Conservation (phyloP, 23 tunicate species). For the Botrylloides violaceus region DNA sequence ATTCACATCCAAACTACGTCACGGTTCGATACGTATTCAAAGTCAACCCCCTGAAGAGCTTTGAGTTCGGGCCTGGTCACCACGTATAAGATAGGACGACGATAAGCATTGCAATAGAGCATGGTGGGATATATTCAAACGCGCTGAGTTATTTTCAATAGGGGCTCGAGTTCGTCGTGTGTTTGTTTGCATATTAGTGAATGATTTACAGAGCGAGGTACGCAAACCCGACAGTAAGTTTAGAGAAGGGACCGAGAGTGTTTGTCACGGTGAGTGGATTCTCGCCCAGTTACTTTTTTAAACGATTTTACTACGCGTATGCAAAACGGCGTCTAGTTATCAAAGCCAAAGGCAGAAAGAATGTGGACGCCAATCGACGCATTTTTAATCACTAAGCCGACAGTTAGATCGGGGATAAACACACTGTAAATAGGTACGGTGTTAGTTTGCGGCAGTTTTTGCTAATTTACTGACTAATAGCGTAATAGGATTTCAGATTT, state of each 20-base stretch:
- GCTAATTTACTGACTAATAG: too few relatives aligned
- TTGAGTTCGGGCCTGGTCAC: not conserved
- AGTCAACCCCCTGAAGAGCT: not conserved
- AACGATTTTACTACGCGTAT: not conserved
- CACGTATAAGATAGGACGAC: too few relatives aligned
- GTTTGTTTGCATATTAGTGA: not conserved
- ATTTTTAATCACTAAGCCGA: too few relatives aligned
- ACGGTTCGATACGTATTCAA: not conserved
- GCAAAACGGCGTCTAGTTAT: not conserved
- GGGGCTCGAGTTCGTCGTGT: not conserved
- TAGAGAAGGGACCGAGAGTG: not conserved
- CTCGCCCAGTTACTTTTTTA: not conserved
- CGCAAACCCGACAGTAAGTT: not conserved
- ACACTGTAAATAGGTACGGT: too few relatives aligned
- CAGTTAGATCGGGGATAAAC: too few relatives aligned
- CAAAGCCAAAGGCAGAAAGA: too few relatives aligned
- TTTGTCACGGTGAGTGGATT: not conserved
- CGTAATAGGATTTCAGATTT: too few relatives aligned
- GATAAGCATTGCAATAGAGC: too few relatives aligned
- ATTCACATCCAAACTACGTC: not conserved
- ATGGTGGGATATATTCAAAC: too few relatives aligned
- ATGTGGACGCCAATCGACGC: too few relatives aligned
- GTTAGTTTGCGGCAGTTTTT: too few relatives aligned
- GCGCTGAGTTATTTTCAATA: too few relatives aligned
- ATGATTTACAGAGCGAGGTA: not conserved